Percentiles rank a stretch among this genome's conserved stretches.
phyloP scores from a whole-genome alignment of 2,888 invertebrate species.

The Lasioglossum figueresi region DNA sequence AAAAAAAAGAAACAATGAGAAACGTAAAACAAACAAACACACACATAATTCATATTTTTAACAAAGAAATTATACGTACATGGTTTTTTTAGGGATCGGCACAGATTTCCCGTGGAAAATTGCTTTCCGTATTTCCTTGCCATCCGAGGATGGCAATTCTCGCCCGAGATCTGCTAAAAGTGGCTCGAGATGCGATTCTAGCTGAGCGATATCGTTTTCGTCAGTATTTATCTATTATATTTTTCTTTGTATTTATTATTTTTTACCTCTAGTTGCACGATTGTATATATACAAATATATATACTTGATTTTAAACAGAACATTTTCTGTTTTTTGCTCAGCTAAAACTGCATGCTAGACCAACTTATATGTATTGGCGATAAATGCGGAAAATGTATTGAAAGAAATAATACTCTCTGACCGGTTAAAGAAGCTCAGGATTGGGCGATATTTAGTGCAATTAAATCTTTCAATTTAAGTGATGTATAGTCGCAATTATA shows the following conservation, averaged over 20 bases:
- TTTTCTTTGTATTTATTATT: neutral
- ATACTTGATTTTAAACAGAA: neutral
- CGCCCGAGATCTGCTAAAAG: neutral
- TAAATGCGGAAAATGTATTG: neutral
- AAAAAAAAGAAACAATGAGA: neutral
- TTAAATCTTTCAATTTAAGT: neutral
- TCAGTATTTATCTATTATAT: neutral
- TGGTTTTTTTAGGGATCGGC: conserved; percentile 5
- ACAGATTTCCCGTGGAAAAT: neutral
- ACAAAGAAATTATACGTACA: conserved; percentile 18
- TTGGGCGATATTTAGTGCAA: conserved; percentile 3
- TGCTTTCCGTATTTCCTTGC: neutral
- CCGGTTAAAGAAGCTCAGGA: neutral
- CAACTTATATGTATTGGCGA: conserved; percentile 7
- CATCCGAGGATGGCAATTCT: neutral
- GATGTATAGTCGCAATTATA: neutral
- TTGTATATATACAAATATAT: neutral
- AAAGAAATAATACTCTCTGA: neutral
- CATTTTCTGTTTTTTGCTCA: neutral
- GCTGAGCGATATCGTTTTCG: neutral
- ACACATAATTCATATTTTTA: conserved; percentile 29
- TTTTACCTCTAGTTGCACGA: neutral
- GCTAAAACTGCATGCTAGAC: conserved; percentile 3
- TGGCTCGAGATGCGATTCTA: neutral
- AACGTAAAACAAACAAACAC: conserved; percentile 5